A percentile compares a stretch with the other conserved stretches of the same genome.
phyloP scores from a whole-genome alignment of 2,113 vertebrate genomes.

The Scytalopus superciliaris region DNA sequence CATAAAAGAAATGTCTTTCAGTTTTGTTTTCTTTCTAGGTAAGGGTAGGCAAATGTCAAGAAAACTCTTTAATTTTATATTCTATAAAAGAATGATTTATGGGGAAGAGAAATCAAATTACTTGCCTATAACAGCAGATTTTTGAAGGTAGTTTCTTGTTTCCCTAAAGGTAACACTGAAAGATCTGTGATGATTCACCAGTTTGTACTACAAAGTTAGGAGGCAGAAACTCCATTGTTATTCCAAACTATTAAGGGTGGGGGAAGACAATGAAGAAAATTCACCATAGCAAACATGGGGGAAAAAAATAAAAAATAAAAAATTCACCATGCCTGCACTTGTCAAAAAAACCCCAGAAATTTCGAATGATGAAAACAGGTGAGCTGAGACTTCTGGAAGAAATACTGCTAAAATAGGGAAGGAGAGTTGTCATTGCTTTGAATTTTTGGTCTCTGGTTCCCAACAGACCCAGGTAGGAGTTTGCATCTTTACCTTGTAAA shows the following conservation, averaged over 20 bases:
- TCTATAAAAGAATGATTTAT: conserved; percentile 64
- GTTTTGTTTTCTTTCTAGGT: conserved; percentile 13
- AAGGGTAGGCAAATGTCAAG: conserved; percentile 43
- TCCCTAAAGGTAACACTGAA: conserved; percentile 23
- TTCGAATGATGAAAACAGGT: background rate
- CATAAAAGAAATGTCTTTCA: conserved; percentile 52
- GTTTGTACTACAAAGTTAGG: conserved; percentile 41
- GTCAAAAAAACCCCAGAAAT: background rate
- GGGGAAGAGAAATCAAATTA: conserved; percentile 37
- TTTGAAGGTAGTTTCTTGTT: conserved; percentile 14
- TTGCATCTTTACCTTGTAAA: background rate
- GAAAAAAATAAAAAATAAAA: background rate
- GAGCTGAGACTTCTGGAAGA: background rate
- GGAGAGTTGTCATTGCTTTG: background rate
- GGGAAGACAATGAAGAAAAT: background rate
- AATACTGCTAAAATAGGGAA: background rate
- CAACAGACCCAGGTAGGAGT: fast-evolving
- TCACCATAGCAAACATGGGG: background rate
- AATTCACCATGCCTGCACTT: background rate
- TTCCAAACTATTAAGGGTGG: background rate
- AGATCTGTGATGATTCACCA: conserved; percentile 32
- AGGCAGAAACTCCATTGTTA: background rate
- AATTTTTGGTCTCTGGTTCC: background rate
- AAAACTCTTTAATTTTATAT: conserved; percentile 58
- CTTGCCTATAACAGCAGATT: background rate